Base-by-base conservation (phyloP, 2,888 invertebrate genomes). In the Tetragonisca angustula region DNA sequence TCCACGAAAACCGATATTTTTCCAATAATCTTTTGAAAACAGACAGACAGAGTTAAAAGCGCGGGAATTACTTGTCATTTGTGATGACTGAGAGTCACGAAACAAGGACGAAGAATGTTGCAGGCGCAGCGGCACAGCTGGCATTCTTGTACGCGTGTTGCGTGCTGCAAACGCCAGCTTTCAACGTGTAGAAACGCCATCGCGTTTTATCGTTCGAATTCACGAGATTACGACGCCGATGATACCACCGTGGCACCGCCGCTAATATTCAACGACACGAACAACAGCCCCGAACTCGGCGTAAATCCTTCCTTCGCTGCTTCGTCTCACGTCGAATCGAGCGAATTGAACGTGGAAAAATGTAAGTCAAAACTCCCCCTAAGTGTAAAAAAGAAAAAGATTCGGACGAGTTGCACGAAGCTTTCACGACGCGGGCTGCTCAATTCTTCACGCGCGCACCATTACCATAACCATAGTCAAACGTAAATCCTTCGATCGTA, bases 121-220 rank as follows among this genome's bases (percentile, higher is more conserved):
- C 43, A 43, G 43, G 1, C 9, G 43, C 43, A 9, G 43, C 1
- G 11, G 36, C 36, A 9, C 6, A 9, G 36, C 36, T 36, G 36
- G 59, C 62, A 81, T 83, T 81, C 84, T 87, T 83, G 80, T 83
- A 89, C 84, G 82, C 73, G 76, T 27, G 27, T 89, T 88, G 88
- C 88, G 85, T 89, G 88, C 87, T 89, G 88, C 84, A 84, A 84
- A 79, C 68, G 75, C 71, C 77, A 69, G 75, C 65, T 68, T 75
- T 76, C 59, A 59, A 61, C n/a, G n/a, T n/a, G n/a, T n/a, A n/a
- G n/a, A n/a, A n/a, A n/a, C 70, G 43, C 24, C 69, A 86, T 87
- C 85, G 79, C 75, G 77, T 81, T 89, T 89, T 87, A 88, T 88
- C 85, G 83, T 69, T 68, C 70, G 79, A 78, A 74, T 88, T 85